A percentile compares a stretch with the other conserved stretches of the same genome.
Conservation (phyloP, 2,797 vertebrate species). For the Phoxinus dragarum region DNA sequence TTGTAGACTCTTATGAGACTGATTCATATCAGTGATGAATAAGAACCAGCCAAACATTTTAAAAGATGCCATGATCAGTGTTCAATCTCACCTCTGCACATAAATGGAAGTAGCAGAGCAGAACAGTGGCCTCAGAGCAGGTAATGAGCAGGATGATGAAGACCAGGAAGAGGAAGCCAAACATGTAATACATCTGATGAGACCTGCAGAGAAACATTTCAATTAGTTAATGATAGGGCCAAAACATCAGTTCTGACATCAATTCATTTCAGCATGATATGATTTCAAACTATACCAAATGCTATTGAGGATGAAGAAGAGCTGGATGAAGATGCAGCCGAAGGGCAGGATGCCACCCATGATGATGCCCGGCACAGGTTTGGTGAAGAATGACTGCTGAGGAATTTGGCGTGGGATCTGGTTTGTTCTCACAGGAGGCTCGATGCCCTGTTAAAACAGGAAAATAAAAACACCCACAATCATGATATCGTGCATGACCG, state of each 20-base stretch:
- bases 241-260: background rate
- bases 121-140: conserved; percentile 89
- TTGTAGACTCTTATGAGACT: background rate
- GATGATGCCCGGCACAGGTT: conserved; percentile 85
- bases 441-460: conserved; percentile 77
- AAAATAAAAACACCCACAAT: conserved; percentile 24
- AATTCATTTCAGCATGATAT: background rate
- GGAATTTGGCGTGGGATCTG: conserved; percentile 88
- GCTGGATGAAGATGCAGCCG: conserved; percentile 93
- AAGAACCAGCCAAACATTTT: background rate
- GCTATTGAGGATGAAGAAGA: conserved; percentile 93
- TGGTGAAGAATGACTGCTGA: conserved; percentile 88
- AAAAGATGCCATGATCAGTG: background rate
- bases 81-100: conserved; percentile 85
- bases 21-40: background rate
- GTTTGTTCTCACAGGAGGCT: conserved; percentile 88
- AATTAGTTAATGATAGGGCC: background rate
- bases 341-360: conserved; percentile 92
- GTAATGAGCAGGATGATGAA: conserved; percentile 94
- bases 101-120: conserved; percentile 94
- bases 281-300: conserved; percentile 82
- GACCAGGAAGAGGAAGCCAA: conserved; percentile 91
- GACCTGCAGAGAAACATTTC: conserved; percentile 80
- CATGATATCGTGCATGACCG: conserved; percentile 4
- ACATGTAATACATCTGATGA: conserved; percentile 96